These are phyloP conservation scores for Diloba caeruleocephala DNA, from an alignment of 2,888 invertebrate species.

Conservation along the genomic window DNA sequence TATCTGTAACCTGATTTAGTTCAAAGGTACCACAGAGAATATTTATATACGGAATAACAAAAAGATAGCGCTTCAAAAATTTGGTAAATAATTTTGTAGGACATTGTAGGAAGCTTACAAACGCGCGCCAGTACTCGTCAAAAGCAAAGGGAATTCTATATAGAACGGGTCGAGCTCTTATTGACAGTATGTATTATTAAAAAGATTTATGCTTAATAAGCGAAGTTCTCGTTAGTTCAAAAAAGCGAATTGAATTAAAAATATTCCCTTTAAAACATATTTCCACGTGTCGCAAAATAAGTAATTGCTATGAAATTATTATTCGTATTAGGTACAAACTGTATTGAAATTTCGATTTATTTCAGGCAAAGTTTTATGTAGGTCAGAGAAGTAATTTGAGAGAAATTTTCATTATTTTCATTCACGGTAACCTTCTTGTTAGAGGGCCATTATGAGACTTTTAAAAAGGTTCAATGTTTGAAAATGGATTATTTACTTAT, in stretches of 20 bases:
- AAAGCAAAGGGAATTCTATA: conserved; percentile 29
- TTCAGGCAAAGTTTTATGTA: conserved; percentile 51
- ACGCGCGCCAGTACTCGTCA: conserved; percentile 2
- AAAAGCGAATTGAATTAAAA: background rate
- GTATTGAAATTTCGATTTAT: conserved; percentile 50
- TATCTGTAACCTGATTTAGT: too few species aligned
- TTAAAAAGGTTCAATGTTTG: conserved; percentile 52
- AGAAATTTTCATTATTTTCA: conserved; percentile 61
- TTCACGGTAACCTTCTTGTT: conserved; percentile 61
- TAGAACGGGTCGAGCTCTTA: conserved; percentile 8
- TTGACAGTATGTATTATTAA: conserved; percentile 21
- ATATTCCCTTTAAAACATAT: too few species aligned
- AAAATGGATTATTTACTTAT: conserved; percentile 56
- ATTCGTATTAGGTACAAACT: background rate
- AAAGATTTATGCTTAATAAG: conserved; percentile 10
- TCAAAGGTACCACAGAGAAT: conserved; percentile 1
- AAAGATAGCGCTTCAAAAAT: conserved; percentile 12
- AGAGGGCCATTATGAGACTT: conserved; percentile 55
- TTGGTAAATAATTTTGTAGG: conserved; percentile 29
- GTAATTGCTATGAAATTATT: background rate
- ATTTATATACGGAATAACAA: conserved; percentile 18
- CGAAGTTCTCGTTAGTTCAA: background rate
- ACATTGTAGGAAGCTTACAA: conserved; percentile 7
- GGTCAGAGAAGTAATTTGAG: conserved; percentile 53
- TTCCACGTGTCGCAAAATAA: background rate